These are phyloP conservation scores for Pan paniscus DNA, from an alignment of 2,113 vertebrate species.

Conservation along the genomic window DNA sequence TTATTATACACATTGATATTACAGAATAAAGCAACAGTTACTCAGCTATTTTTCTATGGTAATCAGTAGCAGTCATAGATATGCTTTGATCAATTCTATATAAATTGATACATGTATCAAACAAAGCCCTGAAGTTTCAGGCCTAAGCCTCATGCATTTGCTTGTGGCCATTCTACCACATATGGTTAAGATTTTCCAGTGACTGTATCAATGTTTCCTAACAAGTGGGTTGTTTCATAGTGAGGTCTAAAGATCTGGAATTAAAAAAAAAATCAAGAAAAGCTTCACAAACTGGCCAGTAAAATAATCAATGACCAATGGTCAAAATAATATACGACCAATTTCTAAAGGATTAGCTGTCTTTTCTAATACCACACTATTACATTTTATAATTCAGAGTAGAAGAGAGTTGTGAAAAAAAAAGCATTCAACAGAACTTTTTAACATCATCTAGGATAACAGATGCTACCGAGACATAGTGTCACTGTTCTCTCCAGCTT, in stretches of 20 bases:
- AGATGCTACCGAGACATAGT: background rate
- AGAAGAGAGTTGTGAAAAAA: background rate
- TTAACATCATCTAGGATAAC: background rate
- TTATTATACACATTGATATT: background rate
- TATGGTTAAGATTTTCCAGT: background rate
- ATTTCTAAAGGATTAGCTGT: constrained; percentile 26
- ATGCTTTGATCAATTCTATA: background rate
- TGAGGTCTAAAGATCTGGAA: constrained; percentile 10
- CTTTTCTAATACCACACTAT: constrained; percentile 6
- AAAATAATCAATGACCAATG: background rate
- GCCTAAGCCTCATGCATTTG: background rate
- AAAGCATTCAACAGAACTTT: background rate
- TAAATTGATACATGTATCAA: background rate
- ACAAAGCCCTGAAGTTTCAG: background rate
- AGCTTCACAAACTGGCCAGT: constrained; percentile 22
- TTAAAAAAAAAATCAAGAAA: background rate
- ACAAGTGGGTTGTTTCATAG: background rate
- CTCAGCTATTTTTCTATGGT: background rate
- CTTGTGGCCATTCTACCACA: background rate
- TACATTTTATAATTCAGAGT: constrained; percentile 22
- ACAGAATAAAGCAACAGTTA: background rate
- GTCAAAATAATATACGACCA: background rate
- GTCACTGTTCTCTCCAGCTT: background rate
- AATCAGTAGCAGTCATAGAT: background rate
- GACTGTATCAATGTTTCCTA: background rate